These are phyloP conservation scores for Melipona bicolor DNA, from an alignment of 2,888 invertebrate species.

Conservation along the genomic window DNA sequence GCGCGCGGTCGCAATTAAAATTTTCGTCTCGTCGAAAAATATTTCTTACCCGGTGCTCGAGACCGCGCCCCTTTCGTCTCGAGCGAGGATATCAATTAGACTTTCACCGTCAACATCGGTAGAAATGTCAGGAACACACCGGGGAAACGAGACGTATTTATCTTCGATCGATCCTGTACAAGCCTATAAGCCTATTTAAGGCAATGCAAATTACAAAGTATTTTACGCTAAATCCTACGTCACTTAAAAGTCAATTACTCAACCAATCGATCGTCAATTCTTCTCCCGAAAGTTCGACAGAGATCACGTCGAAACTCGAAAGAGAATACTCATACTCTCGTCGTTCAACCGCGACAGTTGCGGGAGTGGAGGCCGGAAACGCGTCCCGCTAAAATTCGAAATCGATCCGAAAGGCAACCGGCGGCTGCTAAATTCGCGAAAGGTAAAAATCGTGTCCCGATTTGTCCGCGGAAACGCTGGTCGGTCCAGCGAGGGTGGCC, in stretches of 20 bases:
- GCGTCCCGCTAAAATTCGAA: neutral
- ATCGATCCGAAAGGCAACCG: neutral
- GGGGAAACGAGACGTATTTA: neutral
- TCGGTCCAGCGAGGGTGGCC: neutral
- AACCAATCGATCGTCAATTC: no score
- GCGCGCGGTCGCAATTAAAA: conserved; percentile 59
- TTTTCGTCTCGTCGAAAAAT: conserved; percentile 47
- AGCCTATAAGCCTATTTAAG: no score
- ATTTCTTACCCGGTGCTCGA: conserved; percentile 45
- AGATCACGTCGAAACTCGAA: neutral
- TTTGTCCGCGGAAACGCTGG: conserved; percentile 22
- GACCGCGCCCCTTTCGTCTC: conserved; percentile 30
- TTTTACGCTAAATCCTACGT: no score
- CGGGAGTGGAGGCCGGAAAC: no score
- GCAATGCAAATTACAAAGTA: no score
- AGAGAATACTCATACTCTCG: neutral
- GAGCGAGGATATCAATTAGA: conserved; percentile 54
- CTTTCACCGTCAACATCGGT: neutral
- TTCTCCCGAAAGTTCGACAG: no score
- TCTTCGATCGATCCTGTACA: neutral
- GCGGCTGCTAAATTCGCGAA: neutral
- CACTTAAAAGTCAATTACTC: no score
- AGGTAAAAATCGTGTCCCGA: conserved; percentile 32
- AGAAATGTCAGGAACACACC: neutral
- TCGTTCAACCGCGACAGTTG: neutral